phyloP scores from a whole-genome alignment of 2,113 vertebrate species.

The Edolisoma coerulescens region DNA sequence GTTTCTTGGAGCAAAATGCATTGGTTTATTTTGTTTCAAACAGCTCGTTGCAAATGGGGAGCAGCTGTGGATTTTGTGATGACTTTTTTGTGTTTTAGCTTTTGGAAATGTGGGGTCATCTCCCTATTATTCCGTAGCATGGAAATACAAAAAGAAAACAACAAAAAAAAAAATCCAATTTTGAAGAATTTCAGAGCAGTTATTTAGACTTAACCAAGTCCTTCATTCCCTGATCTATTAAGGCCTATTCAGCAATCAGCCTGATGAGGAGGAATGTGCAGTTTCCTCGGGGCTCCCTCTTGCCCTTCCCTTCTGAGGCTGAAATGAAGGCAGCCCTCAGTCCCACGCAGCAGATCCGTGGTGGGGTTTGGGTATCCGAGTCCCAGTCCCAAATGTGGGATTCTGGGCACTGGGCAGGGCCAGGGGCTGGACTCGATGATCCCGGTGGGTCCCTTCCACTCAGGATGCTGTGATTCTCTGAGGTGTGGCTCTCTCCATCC shows the following conservation, averaged over 20 bases:
- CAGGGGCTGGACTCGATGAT: not conserved
- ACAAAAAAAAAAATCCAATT: not conserved
- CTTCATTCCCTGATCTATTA: not conserved
- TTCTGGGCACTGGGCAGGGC: not conserved
- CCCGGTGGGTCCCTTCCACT: too few relatives aligned
- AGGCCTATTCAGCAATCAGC: not conserved
- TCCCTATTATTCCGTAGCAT: not conserved
- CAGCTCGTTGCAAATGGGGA: constrained; percentile 12
- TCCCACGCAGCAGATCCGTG: not conserved
- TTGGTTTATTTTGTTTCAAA: constrained; percentile 31
- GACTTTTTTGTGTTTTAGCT: not conserved
- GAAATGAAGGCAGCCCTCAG: not conserved
- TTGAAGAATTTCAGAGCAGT: not conserved
- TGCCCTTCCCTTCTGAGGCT: not conserved
- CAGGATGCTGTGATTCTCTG: not conserved
- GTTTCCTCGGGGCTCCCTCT: not conserved
- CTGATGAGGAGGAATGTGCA: not conserved
- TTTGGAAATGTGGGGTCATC: not conserved
- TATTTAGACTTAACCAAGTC: not conserved
- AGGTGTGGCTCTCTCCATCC: not conserved
- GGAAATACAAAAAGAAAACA: not conserved
- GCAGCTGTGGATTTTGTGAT: constrained; percentile 35
- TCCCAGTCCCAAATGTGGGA: not conserved
- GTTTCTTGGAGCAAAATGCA: constrained; percentile 5
- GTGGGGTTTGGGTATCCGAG: not conserved